Evolutionary conservation across 2,888 invertebrate species (phyloP).

Genomic region (Hyles lineata): DNA sequence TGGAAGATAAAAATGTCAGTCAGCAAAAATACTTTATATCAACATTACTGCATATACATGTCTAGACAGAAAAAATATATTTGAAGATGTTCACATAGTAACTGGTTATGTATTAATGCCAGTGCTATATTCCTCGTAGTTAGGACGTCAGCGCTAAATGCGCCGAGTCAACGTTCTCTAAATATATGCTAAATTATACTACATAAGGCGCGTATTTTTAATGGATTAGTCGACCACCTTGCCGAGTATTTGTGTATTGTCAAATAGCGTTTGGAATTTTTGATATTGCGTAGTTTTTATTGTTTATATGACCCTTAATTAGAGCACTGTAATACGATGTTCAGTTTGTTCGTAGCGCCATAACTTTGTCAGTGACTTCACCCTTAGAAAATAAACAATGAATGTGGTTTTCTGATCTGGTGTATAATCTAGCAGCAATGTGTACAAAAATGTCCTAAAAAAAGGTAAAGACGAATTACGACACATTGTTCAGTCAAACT

Average conservation of each 20-base stretch:
- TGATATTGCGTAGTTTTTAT: background rate
- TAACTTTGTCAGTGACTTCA: too few relatives aligned
- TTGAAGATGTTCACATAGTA: background rate
- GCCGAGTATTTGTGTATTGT: background rate
- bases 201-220: constrained; percentile 1
- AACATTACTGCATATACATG: too few relatives aligned
- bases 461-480: too few relatives aligned
- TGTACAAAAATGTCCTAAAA: too few relatives aligned
- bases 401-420: too few relatives aligned
- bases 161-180: background rate
- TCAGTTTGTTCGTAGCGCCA: too few relatives aligned
- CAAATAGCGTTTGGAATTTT: background rate
- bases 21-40: too few relatives aligned
- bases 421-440: too few relatives aligned
- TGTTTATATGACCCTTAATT: background rate
- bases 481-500: background rate
- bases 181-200: constrained; percentile 21
- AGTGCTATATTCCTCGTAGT: background rate
- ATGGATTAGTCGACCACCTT: constrained; percentile 13
- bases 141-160: constrained; percentile 18
- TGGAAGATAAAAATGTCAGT: too few relatives aligned
- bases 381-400: too few relatives aligned
- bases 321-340: too few relatives aligned
- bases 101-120: background rate
- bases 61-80: background rate